These are phyloP conservation scores for Neomicropteryx cornuta DNA, from an alignment of 1,140 invertebrate species.

Conservation along the genomic window DNA sequence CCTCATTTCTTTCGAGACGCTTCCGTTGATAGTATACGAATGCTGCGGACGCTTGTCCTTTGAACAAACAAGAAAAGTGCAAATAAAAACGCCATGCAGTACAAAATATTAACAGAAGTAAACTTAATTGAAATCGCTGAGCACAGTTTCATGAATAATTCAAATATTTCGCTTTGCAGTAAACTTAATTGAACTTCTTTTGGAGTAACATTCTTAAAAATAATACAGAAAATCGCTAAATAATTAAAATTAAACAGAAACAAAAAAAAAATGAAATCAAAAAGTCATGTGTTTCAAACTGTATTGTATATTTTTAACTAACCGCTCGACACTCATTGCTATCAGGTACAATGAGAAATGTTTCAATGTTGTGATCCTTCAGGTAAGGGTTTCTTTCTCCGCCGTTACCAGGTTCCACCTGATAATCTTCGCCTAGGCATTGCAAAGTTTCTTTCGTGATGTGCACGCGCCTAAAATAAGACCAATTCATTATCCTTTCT, in stretches of 20 bases:
- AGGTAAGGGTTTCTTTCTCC: constrained; percentile 76
- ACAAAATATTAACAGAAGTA: not conserved
- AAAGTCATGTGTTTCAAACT: too few relatives aligned
- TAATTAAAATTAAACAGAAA: too few relatives aligned
- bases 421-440: constrained; percentile 76
- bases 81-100: not conserved
- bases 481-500: too few relatives aligned
- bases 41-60: constrained; percentile 45
- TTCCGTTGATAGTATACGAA: constrained; percentile 56
- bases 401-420: constrained; percentile 80
- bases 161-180: too few relatives aligned
- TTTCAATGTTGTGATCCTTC: constrained; percentile 86
- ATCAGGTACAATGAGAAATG: constrained; percentile 75
- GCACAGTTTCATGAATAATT: too few relatives aligned
- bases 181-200: too few relatives aligned
- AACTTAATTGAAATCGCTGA: too few relatives aligned
- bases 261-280: too few relatives aligned
- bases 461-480: constrained; percentile 69
- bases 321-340: constrained; percentile 57
- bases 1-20: constrained; percentile 74
- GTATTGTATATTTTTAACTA: too few relatives aligned
- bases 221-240: too few relatives aligned
- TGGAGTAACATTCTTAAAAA: too few relatives aligned
- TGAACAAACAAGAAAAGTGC: constrained; percentile 8
- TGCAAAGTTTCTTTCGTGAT: constrained; percentile 84